Conservation (phyloP, 2,888 invertebrate species). For the Phasia obesa region DNA sequence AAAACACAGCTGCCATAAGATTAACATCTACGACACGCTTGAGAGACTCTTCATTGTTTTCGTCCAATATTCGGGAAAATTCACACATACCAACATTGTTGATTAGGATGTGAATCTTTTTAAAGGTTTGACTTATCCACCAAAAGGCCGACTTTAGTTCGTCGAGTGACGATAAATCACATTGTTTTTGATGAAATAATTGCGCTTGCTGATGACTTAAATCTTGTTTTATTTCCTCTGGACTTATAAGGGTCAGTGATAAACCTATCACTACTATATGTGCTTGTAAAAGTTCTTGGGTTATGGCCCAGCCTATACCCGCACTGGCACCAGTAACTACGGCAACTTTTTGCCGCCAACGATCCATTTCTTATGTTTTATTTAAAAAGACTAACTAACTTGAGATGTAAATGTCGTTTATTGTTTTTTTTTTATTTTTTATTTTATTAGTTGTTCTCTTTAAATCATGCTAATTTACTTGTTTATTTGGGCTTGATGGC, state of each 20-base stretch:
- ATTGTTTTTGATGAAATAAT: constrained; percentile 81
- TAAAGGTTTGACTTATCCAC: constrained; percentile 82
- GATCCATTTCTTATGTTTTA: constrained; percentile 42
- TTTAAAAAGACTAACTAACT: constrained; percentile 11
- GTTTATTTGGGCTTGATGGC: not conserved
- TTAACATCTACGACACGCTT: constrained; percentile 82
- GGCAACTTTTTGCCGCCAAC: constrained; percentile 50
- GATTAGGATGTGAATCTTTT: constrained; percentile 83
- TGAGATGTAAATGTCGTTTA: not conserved
- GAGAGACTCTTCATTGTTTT: constrained; percentile 74
- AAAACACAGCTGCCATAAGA: constrained; percentile 81
- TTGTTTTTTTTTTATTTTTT: constrained; percentile 14
- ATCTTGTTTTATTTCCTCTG: constrained; percentile 73
- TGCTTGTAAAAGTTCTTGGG: constrained; percentile 33
- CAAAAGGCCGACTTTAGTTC: constrained; percentile 84
- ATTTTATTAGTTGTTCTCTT: not conserved
- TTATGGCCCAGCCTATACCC: constrained; percentile 57
- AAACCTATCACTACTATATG: constrained; percentile 40
- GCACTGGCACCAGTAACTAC: constrained; percentile 58
- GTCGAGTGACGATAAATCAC: constrained; percentile 83
- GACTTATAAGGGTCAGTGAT: constrained; percentile 22
- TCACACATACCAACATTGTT: constrained; percentile 84
- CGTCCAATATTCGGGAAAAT: constrained; percentile 73
- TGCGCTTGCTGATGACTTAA: constrained; percentile 72
- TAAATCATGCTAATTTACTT: not conserved